Conservation (phyloP, 2,797 vertebrate genomes). For the Hyperoplus lanceolatus region DNA sequence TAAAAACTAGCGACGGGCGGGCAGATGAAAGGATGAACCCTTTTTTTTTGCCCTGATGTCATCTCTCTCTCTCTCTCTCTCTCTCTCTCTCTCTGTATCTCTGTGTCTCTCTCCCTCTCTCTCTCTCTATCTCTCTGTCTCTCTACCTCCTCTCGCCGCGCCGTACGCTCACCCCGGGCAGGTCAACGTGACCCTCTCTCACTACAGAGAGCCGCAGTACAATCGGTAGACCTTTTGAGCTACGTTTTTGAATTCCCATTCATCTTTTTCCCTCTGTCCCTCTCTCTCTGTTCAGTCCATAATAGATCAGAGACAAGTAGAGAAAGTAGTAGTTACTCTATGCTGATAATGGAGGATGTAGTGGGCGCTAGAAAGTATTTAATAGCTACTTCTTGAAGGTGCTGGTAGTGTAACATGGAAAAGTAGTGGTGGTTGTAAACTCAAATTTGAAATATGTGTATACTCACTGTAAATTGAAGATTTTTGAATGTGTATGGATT, state of each 20-base stretch:
- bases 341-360: conserved; percentile 41
- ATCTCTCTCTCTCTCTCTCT: conserved; percentile 51
- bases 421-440: background rate
- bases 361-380: conserved; percentile 24
- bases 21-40: conserved; percentile 80
- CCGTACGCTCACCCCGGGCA: conserved; percentile 32
- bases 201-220: conserved; percentile 74
- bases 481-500: too few relatives aligned
- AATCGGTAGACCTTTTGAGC: conserved; percentile 81
- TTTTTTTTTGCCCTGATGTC: conserved; percentile 61
- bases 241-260: conserved; percentile 81
- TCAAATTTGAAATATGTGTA: too few relatives aligned
- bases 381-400: background rate
- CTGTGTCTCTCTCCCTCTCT: background rate
- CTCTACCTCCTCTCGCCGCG: background rate
- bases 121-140: conserved; percentile 7
- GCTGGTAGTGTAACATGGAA: background rate
- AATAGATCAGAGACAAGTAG: conserved; percentile 77
- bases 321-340: conserved; percentile 58
- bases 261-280: conserved; percentile 68
- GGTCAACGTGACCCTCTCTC: conserved; percentile 77
- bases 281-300: conserved; percentile 60
- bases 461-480: too few relatives aligned
- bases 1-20: conserved; percentile 72
- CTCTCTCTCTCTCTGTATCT: conserved; percentile 13